Evolutionary conservation across 2,797 vertebrate species (phyloP).

Genomic region (Salarias fasciatus): DNA sequence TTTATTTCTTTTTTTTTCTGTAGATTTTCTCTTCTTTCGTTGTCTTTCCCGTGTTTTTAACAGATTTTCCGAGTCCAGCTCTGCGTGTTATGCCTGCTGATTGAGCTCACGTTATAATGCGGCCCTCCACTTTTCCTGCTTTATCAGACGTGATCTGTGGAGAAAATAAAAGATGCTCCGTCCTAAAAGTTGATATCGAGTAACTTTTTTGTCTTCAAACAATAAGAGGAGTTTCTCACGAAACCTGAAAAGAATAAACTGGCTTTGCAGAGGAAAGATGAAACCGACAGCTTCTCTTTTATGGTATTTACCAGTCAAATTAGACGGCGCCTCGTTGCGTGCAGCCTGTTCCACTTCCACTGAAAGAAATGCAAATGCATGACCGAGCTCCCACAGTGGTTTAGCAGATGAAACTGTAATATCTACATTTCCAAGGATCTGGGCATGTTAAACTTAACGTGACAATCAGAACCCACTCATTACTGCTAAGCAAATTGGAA

Average conservation of each 20-base stretch:
- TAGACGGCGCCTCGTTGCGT: constrained; percentile 16
- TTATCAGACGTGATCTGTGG: too few relatives aligned
- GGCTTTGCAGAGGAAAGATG: too few relatives aligned
- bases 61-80: too few relatives aligned
- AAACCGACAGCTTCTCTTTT: constrained; percentile 14
- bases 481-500: background rate
- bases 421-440: background rate
- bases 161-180: too few relatives aligned
- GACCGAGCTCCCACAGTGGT: constrained; percentile 5
- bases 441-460: background rate
- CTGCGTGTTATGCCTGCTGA: too few relatives aligned
- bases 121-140: too few relatives aligned
- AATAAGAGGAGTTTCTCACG: background rate
- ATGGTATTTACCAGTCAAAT: constrained; percentile 83
- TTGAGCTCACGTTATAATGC: too few relatives aligned
- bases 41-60: too few relatives aligned
- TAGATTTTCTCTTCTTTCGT: too few relatives aligned
- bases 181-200: too few relatives aligned
- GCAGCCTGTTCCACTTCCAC: constrained; percentile 33
- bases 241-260: background rate
- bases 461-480: background rate
- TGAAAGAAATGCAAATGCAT: constrained; percentile 77
- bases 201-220: too few relatives aligned
- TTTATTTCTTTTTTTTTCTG: too few relatives aligned
- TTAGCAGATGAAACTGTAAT: background rate